phyloP scores from a whole-genome alignment of 2,113 vertebrate genomes.

The Stigmatopora argus region DNA sequence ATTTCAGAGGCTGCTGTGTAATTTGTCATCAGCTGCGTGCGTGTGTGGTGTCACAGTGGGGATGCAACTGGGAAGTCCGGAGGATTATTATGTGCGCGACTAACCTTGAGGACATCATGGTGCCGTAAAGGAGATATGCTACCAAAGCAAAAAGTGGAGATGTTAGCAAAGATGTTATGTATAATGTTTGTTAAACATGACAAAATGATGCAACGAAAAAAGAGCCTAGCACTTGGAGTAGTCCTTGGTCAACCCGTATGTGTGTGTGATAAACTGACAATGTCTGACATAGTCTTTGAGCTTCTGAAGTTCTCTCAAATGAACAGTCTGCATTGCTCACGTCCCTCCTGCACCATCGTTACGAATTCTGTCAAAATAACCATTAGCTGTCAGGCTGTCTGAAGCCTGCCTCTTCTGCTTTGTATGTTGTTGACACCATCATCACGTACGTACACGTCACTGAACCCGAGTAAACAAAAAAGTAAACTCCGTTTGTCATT shows the following conservation, averaged over 20 bases:
- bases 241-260: conserved; percentile 13
- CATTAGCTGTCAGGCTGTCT: conserved; percentile 26
- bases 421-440: conserved; percentile 14
- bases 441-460: background rate
- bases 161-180: background rate
- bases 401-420: conserved; percentile 15
- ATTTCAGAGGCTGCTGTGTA: conserved; percentile 2
- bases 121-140: conserved; percentile 43
- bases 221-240: conserved; percentile 20
- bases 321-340: conserved; percentile 30
- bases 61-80: conserved; percentile 26
- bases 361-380: conserved; percentile 1
- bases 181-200: conserved; percentile 1
- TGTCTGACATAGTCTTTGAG: conserved; percentile 37
- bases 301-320: conserved; percentile 41
- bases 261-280: conserved; percentile 14
- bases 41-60: conserved; percentile 13
- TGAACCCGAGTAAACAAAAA: conserved; percentile 4
- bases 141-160: conserved; percentile 31
- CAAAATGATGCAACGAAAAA: conserved; percentile 34
- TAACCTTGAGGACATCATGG: too few relatives aligned
- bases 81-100: conserved; percentile 24
- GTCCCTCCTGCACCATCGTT: conserved; percentile 29
- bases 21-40: conserved; percentile 1
- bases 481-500: background rate